Base-by-base conservation (phyloP, 2,888 invertebrate species). In the Caenorhabditis sp. region DNA sequence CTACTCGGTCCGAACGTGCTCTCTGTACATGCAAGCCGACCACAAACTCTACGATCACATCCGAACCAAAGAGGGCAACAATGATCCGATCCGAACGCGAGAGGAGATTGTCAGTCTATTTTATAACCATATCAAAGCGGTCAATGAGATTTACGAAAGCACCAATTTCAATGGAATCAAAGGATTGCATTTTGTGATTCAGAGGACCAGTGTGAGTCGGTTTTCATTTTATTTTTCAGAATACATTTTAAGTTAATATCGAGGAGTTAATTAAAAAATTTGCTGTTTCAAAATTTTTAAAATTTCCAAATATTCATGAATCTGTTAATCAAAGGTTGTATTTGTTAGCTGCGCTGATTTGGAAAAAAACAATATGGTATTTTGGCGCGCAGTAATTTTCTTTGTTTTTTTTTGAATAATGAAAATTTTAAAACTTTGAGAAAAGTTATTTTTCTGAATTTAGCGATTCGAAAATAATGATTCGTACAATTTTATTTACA, bases 41-140 rank as follows among this genome's bases (percentile, higher is more conserved):
- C 98, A 98, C 87, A 95, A 97, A 88, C 95, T 99, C 92, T 99
- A 98, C 97, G 94, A 95, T 91, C 96, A 97, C 92, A 96, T 98
- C 90, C 94, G 95, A 88, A 95, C 96, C 80, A 88, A 90, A 76
- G 88, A 91, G 80, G 90, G 90, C 76, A 90, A 89, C 78, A 84
- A 84, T 79, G 90, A 87, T 88, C 91, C 77, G 53, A 87, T 85
- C 68, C 87, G 91, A 92, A 97, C 97, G 1, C 94, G 96, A 81
- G 98, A 99, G 92, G 98, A 99, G 93, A 98, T 99, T 91, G 94
- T 97, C 83, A 97, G 97, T 0, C 94, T 99, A 89, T 98, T 99
- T 93, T 97, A 97, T 76, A 97, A 97, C 93, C 99, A 99, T 93
- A 97, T 99, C 89, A 97, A 97, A 89, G 97, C 97, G 87, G 97